Percentiles rank a stretch among this genome's conserved stretches.
Evolutionary conservation across 2,797 vertebrate genomes (phyloP).

Genomic region (Eulemur rubriventer): DNA sequence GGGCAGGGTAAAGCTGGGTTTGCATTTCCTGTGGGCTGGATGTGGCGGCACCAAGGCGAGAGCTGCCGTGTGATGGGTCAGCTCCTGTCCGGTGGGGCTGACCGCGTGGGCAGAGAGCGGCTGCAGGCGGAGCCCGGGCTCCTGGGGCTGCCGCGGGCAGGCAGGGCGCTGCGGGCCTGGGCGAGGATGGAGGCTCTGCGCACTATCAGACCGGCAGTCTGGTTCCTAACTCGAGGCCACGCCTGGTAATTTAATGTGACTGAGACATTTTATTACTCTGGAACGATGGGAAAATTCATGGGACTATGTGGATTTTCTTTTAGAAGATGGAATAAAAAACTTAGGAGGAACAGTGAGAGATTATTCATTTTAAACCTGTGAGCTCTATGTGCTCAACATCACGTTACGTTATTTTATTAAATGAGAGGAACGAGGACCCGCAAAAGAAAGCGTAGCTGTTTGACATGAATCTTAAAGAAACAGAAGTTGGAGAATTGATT

Average conservation of each 20-base stretch:
- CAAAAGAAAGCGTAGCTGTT: background rate
- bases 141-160: background rate
- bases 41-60: background rate
- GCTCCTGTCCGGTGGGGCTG: background rate
- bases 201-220: accelerated
- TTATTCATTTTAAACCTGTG: background rate
- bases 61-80: background rate
- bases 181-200: background rate
- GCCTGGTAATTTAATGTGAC: background rate
- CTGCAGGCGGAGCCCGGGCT: background rate
- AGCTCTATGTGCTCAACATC: background rate
- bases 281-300: background rate
- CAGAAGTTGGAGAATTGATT: background rate
- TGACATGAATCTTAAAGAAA: background rate
- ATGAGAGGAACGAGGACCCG: background rate
- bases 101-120: background rate
- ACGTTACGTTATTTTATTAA: background rate
- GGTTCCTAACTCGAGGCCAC: background rate
- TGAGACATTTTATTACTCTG: background rate
- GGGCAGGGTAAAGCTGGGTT: background rate
- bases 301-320: background rate
- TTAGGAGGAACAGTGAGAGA: background rate
- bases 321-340: background rate
- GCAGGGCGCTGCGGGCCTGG: background rate
- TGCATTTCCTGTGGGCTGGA: too few relatives aligned